These are phyloP conservation scores for Schizothorax lantsangensis DNA, from an alignment of 2,797 vertebrate genomes.

Conservation along the genomic window DNA sequence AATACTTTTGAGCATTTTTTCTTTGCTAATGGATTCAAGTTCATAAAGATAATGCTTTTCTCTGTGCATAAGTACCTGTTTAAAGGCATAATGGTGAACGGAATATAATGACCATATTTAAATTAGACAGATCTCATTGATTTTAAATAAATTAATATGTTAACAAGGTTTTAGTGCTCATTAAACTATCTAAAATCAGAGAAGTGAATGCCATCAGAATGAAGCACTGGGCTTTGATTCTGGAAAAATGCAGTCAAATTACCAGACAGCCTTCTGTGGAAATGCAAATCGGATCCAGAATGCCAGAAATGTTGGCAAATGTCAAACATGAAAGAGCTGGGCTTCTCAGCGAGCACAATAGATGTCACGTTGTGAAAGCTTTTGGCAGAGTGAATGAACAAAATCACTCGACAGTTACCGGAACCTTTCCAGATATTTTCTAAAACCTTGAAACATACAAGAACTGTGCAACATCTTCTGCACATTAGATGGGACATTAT, in stretches of 20 bases:
- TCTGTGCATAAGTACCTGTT: background rate
- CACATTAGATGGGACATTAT: background rate
- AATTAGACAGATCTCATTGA: background rate
- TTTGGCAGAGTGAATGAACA: slow-evolving; percentile 5
- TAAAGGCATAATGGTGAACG: background rate
- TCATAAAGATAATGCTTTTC: background rate
- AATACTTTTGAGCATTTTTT: background rate
- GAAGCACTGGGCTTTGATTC: slow-evolving; percentile 9
- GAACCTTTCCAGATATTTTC: background rate
- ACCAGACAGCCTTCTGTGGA: slow-evolving; percentile 7
- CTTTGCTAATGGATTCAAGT: background rate
- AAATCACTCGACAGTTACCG: background rate
- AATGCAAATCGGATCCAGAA: slow-evolving; percentile 12
- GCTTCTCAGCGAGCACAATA: background rate
- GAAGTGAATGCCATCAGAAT: background rate
- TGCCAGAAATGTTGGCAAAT: slow-evolving; percentile 23
- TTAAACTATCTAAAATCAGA: slow-evolving; percentile 1
- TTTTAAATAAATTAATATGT: background rate
- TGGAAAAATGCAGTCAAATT: background rate
- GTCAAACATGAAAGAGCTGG: slow-evolving; percentile 19
- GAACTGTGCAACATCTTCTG: background rate
- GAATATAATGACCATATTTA: background rate
- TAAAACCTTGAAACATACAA: background rate
- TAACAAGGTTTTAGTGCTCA: background rate
- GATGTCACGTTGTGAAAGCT: slow-evolving; percentile 17